These are phyloP conservation scores for Nicator chloris DNA, from an alignment of 2,113 vertebrate species.

Conservation along the genomic window DNA sequence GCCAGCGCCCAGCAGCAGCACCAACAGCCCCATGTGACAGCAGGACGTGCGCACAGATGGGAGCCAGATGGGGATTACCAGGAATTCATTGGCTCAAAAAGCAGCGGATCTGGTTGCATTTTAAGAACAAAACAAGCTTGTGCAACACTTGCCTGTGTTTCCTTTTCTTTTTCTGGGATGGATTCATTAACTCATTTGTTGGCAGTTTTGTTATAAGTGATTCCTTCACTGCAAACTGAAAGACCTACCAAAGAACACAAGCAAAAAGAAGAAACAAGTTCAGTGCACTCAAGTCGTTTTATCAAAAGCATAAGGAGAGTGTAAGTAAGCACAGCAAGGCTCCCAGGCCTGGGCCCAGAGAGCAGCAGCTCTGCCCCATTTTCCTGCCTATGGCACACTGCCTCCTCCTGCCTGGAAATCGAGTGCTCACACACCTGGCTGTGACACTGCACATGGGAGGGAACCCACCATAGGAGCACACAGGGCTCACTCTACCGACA, in stretches of 20 bases:
- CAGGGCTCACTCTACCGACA: not conserved
- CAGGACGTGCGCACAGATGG: not conserved
- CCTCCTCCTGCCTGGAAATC: not conserved
- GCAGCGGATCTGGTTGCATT: not conserved
- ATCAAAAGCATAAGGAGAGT: not conserved
- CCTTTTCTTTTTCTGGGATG: slow-evolving; percentile 96
- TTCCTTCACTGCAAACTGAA: slow-evolving; percentile 96
- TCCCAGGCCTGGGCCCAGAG: not conserved
- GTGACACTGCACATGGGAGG: not conserved
- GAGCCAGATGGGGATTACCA: slow-evolving; percentile 54
- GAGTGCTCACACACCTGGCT: not conserved
- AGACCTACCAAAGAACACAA: slow-evolving; percentile 77
- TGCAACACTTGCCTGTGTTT: slow-evolving; percentile 86
- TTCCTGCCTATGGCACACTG: not conserved
- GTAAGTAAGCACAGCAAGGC: not conserved
- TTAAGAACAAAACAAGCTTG: slow-evolving; percentile 45
- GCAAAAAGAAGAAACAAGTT: not conserved
- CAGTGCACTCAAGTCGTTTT: not conserved
- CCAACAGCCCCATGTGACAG: not conserved
- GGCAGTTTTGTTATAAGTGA: slow-evolving; percentile 89
- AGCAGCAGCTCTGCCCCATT: not conserved
- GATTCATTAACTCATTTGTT: slow-evolving; percentile 86
- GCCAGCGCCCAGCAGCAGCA: not conserved
- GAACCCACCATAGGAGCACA: accelerated
- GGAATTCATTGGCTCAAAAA: slow-evolving; percentile 21